Evolutionary conservation across 2,113 vertebrate genomes (phyloP).

Genomic region (Sus scrofa): DNA sequence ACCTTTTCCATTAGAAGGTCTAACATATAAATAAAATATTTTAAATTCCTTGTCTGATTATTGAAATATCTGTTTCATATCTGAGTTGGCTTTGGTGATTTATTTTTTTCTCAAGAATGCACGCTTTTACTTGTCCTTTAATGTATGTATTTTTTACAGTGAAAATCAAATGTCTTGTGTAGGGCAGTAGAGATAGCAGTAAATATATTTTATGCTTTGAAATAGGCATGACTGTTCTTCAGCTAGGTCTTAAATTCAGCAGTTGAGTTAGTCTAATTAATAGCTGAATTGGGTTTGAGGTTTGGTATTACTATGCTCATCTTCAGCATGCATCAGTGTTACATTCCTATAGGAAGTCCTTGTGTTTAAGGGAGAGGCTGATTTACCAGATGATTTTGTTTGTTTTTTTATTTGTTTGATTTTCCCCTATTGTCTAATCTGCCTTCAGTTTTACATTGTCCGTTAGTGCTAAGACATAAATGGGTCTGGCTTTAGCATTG

Average conservation of each 20-base stretch:
- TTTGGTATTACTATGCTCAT: not conserved
- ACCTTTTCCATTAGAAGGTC: too few species aligned
- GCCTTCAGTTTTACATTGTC: not conserved
- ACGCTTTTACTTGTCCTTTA: not conserved
- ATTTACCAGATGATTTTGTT: not conserved
- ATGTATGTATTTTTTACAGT: not conserved
- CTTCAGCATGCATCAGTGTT: not conserved
- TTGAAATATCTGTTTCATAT: not conserved
- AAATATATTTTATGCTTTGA: slow-evolving; percentile 27
- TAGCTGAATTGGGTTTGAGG: not conserved
- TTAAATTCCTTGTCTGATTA: not conserved
- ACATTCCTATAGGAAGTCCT: not conserved
- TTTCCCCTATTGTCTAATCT: not conserved
- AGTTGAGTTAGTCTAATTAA: not conserved
- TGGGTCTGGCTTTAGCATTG: rapidly evolving
- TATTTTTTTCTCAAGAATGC: not conserved
- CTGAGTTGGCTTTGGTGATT: not conserved
- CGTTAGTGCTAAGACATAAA: not conserved
- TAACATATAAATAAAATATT: slow-evolving; percentile 13
- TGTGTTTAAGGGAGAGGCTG: not conserved
- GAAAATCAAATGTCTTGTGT: not conserved
- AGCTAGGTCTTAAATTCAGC: not conserved
- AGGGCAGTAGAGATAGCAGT: not conserved
- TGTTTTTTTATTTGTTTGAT: not conserved
- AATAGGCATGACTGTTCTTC: not conserved